These are phyloP conservation scores for Alethe diademata DNA, from an alignment of 2,113 vertebrate species.

Conservation along the genomic window DNA sequence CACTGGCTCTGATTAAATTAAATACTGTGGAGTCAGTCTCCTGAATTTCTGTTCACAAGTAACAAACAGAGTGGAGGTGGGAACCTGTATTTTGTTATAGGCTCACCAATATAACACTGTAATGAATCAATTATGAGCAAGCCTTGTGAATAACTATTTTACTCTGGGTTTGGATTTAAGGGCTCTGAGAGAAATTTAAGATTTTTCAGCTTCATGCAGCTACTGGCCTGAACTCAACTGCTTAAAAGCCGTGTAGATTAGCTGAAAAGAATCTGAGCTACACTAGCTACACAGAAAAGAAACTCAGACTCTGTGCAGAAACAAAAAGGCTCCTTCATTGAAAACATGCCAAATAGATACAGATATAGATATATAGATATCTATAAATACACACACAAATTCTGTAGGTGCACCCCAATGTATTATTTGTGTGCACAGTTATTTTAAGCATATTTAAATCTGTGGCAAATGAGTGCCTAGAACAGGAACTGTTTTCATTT, in stretches of 20 bases:
- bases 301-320: neutral
- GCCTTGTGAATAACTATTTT: neutral
- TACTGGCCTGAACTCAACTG: neutral
- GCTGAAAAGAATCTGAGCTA: neutral
- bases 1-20: neutral
- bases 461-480: neutral
- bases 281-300: neutral
- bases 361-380: neutral
- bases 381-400: rapidly evolving
- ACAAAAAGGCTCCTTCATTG: neutral
- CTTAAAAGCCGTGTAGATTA: neutral
- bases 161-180: neutral
- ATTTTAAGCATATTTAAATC: neutral
- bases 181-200: neutral
- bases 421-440: neutral
- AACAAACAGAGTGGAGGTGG: neutral
- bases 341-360: neutral
- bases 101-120: neutral
- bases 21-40: neutral
- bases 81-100: neutral
- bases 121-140: neutral
- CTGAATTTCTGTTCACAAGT: neutral
- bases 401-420: neutral
- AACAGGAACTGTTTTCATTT: neutral
- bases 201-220: neutral